Base-by-base conservation (phyloP, 2,113 vertebrate genomes). In the Leucopternis melanops region DNA sequence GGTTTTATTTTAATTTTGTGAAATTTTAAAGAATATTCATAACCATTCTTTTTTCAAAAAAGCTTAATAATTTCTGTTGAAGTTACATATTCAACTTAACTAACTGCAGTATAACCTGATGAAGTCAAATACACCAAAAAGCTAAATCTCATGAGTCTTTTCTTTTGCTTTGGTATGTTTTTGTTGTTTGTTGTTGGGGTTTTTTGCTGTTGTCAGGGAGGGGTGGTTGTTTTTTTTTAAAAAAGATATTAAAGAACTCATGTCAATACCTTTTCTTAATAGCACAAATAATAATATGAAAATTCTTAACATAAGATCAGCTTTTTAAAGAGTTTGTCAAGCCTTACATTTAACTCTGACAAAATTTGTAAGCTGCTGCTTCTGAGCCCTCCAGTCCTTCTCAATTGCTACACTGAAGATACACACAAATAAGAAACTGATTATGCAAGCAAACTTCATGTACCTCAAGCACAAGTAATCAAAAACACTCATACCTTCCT, bases 221-320 rank as follows among this genome's bases (percentile, higher is more conserved):
- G 14, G 52, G 20, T 12, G 15, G 16, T 13, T 66, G 6, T 2
- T 57, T 42, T 49, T 71, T 29, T 31, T 11, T 13, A 16, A 13
- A 27, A 47, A 38, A 81, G 0, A 19, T n/a, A 86, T 23, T 72
- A 38, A 71, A 85, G 45, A 83, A 81, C 7, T 83, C 32, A 19
- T 0, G 0, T 50, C 47, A 61, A 47, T 23, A 78, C 2, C 6
- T 59, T 80, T 59, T 42, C 0, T 1, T 65, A 69, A 65, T 4
- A 69, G 84, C 57, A 94, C 32, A 59, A 71, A 23, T 20, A 81
- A 59, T 11, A 82, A 85, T 4, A 87, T 0, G 7, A 49, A 85
- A 78, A 74, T 69, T 94, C 32, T 47, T 82, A 61, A 62, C 8
- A 19, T 29, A 61, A 78, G 9, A 38, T 15, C 21, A 45, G 14